Evolutionary conservation across 1,140 invertebrate species (phyloP).

Genomic region (Lepidurus couesii): DNA sequence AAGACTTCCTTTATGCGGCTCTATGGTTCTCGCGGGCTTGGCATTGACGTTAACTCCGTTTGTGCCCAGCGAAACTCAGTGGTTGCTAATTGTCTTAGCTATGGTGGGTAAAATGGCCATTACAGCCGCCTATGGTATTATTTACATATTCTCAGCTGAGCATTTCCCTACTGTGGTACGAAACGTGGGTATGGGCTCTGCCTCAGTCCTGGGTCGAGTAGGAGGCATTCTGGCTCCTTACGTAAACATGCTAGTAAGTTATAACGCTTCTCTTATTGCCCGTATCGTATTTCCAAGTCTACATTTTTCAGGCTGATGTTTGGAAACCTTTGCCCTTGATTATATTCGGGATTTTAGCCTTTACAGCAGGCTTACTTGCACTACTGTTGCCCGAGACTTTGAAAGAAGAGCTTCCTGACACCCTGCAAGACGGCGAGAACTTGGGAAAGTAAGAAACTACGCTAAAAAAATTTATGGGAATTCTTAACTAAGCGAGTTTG

Average conservation of each 20-base stretch:
- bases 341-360: slow-evolving; percentile 37
- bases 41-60: slow-evolving; percentile 47
- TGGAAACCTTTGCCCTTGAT: slow-evolving; percentile 48
- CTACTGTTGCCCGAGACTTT: slow-evolving; percentile 40
- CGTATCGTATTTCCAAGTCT: background rate
- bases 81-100: slow-evolving; percentile 39
- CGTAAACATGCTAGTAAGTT: slow-evolving; percentile 29
- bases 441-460: slow-evolving; percentile 33
- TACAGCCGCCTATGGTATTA: slow-evolving; percentile 75
- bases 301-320: slow-evolving; percentile 47
- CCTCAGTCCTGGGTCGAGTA: slow-evolving; percentile 29
- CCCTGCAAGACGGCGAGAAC: slow-evolving; percentile 40
- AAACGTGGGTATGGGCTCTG: slow-evolving; percentile 28
- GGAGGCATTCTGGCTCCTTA: slow-evolving; percentile 34
- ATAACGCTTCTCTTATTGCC: background rate
- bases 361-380: slow-evolving; percentile 36
- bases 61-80: slow-evolving; percentile 46
- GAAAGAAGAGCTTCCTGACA: slow-evolving; percentile 38
- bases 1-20: slow-evolving; percentile 59
- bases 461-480: background rate
- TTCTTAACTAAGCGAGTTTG: background rate
- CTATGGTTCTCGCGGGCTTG: slow-evolving; percentile 44
- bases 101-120: slow-evolving; percentile 76
- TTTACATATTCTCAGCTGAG: slow-evolving; percentile 87
- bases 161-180: slow-evolving; percentile 65